Base-by-base conservation (phyloP, 2,797 vertebrate genomes). In the Catamblyrhynchus diadema region DNA sequence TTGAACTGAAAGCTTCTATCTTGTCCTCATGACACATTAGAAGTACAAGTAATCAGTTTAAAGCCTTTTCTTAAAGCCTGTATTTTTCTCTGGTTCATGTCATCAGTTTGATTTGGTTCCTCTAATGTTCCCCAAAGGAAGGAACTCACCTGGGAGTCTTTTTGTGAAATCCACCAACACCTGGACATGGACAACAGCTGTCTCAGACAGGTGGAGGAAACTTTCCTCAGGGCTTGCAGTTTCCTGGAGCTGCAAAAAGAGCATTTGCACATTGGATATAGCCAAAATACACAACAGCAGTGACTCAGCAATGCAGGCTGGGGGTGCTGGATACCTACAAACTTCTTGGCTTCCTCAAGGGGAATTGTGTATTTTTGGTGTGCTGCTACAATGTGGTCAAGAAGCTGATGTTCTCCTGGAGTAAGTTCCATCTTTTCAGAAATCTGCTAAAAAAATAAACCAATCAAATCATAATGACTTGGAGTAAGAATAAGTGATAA, bases 131-230 rank as follows among this genome's bases (percentile, higher is more conserved):
- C 60, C 22, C 30, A 57, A 67, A 86, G 61, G 47, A 83, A 67
- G 54, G 51, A 70, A 73, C 91, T 94, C 92, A 99, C 99, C 99
- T 96, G 99, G 99, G 30, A 99, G 98, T 81, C 98, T 98, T 93
- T 98, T 98, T 85, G 98, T 98, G 96, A 99, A 99, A 93, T 98
- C 98, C 79, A 99, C 97, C 73, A 99, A 91, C 73, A 98, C 97
- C 42, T 99, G 98, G n/a, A 98, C 96, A 9, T 98, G 98, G 22
- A 98, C 96, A 12, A 98, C 97, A 3, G 97, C 97, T 32, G 97
- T 96, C 60, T 99, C 98, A 27, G 97, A 97, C 50, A 98, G 96
- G 18, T 8, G 90, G 80, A 98, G 94, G 86, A 98, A 98, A 64
- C 96, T 98, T 61, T 98, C 95, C 69, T 98, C 98, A 41, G 96